Base-by-base conservation (phyloP, 2,797 vertebrate genomes). In the Corythornis leucogaster region DNA sequence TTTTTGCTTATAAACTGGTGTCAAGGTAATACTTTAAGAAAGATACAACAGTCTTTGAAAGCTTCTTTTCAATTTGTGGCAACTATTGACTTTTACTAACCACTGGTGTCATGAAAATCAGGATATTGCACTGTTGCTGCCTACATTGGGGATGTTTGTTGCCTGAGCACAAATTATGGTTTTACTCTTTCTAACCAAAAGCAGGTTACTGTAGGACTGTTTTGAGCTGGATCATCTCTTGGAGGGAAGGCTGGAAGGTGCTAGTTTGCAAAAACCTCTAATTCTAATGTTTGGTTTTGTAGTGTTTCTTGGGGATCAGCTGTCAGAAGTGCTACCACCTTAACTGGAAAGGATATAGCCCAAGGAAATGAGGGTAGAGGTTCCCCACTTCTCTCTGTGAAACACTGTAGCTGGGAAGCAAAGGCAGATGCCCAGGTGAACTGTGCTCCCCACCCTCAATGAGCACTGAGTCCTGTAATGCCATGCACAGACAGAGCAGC, bases 31-130 rank as follows among this genome's bases (percentile, higher is more conserved):
- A 17, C 11, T 68, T 50, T 13, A 67, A 77, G 55, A 68, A 61
- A 18, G 61, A 48, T 2, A 11, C 35, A 70, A 15, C 11, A 6
- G 31, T 50, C 48, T 78, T 63, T 58, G 35, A 78, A 76, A 76
- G 45, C 38, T 86, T 51, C 7, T 73, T 62, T 87, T 78, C 25
- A 63, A 18, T 6, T 26, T 77, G 40, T 30, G n/a, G 30, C 15
- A 77, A 43, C 20, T 30, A 19, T 30, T 63, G 24, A 1, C 12
- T 59, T 83, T 90, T 85, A 16, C 51, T 76, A 58, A 66, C 5
- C 1, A 0, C 33, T 0, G 0, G 6, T 46, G 54, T 26, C 6
- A 12, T n/a, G 53, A 50, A 68, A 87, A 82, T 24, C 24, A 31
- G 42, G n/a, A 54, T n/a, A 12, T 4, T 54, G 73, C 18, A 9